phyloP scores from a whole-genome alignment of 2,797 vertebrate genomes.

The Podargus strigoides region DNA sequence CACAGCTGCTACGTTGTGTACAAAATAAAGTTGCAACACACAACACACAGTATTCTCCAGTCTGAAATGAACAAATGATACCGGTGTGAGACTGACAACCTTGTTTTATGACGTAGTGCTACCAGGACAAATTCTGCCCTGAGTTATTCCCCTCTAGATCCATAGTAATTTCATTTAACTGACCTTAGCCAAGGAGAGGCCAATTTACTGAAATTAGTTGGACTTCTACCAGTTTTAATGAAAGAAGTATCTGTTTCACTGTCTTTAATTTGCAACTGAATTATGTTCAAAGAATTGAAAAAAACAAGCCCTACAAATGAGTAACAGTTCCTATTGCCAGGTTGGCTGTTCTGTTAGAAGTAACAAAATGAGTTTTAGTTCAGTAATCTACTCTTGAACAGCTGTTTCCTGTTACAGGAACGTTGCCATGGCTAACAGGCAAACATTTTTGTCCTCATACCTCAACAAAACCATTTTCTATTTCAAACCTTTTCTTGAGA shows the following conservation, averaged over 20 bases:
- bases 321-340: conserved; percentile 46
- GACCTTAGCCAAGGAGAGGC: conserved; percentile 42
- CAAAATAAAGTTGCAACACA: neutral
- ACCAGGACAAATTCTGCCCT: neutral
- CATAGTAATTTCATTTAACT: conserved; percentile 33
- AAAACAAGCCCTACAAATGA: neutral
- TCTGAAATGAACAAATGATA: neutral
- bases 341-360: conserved; percentile 54
- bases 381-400: conserved; percentile 19
- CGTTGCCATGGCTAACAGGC: conserved; percentile 36
- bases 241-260: conserved; percentile 24
- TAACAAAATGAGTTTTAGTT: conserved; percentile 48
- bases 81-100: neutral
- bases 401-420: conserved; percentile 25
- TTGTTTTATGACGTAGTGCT: neutral
- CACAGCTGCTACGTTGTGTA: neutral
- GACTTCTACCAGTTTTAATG: conserved; percentile 47
- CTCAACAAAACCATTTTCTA: conserved; percentile 3
- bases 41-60: neutral
- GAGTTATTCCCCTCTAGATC: conserved; percentile 4
- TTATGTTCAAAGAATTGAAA: conserved; percentile 1
- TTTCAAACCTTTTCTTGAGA: neutral
- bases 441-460: conserved; percentile 1
- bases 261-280: conserved; percentile 33
- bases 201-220: conserved; percentile 49